A percentile compares a stretch with the other conserved stretches of the same genome.
Conservation (phyloP, 2,888 invertebrate genomes). For the Archaeoteleia sp. region DNA sequence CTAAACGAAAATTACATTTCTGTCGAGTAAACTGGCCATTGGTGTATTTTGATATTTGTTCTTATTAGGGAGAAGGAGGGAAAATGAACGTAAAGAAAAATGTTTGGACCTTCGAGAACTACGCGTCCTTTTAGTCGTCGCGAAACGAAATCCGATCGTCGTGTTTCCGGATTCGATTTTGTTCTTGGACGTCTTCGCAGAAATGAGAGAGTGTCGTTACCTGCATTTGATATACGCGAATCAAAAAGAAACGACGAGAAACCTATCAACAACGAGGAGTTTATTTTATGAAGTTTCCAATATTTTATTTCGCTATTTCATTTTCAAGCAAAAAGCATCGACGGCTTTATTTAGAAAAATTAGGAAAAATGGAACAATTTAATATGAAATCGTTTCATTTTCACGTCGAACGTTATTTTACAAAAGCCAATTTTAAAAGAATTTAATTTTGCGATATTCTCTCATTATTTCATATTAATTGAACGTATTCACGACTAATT, state of each 20-base stretch:
- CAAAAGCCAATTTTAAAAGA: too few species aligned
- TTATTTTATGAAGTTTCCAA: not conserved
- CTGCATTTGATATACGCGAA: not conserved
- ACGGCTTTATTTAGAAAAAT: too few species aligned
- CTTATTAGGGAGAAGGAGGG: constrained; percentile 1
- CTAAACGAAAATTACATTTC: too few species aligned
- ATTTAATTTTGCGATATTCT: too few species aligned
- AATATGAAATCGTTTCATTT: too few species aligned
- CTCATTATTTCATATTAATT: too few species aligned
- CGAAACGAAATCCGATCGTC: constrained; percentile 55
- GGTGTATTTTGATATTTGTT: not conserved
- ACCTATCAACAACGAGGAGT: not conserved
- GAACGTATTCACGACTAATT: too few species aligned
- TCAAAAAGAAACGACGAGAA: not conserved
- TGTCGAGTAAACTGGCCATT: too few species aligned
- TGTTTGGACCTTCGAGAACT: constrained; percentile 3
- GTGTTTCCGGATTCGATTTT: constrained; percentile 53
- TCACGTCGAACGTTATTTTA: too few species aligned
- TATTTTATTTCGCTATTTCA: too few species aligned
- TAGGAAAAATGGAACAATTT: too few species aligned
- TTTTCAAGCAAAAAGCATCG: too few species aligned
- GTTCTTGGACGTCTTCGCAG: constrained; percentile 4
- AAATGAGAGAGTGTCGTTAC: constrained; percentile 6
- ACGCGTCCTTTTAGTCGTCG: constrained; percentile 45
- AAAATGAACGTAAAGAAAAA: constrained; percentile 1